Evolutionary conservation across 2,113 vertebrate genomes (phyloP).

Genomic region (Tichodroma muraria): DNA sequence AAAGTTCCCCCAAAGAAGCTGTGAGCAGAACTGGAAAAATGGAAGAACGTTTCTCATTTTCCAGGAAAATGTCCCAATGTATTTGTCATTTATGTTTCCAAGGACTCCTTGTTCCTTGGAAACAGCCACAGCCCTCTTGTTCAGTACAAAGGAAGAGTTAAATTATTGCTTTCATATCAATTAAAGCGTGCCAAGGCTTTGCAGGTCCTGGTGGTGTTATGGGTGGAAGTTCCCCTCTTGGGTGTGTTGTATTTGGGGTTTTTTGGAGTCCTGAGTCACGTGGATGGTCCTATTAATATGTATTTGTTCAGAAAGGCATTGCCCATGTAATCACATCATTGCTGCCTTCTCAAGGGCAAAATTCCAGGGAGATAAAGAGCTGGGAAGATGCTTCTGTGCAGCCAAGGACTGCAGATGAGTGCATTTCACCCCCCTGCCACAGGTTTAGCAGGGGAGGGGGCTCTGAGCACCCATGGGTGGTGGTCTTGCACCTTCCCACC

Average conservation of each 20-base stretch:
- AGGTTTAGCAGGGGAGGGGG: background rate
- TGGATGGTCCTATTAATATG: background rate
- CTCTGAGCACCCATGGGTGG: background rate
- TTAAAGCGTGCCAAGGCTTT: background rate
- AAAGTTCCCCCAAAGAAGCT: background rate
- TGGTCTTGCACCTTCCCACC: background rate
- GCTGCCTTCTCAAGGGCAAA: background rate
- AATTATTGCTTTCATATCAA: background rate
- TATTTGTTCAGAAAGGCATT: constrained; percentile 4
- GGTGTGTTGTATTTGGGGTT: fast-evolving
- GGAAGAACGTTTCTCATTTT: background rate
- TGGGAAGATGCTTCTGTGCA: background rate
- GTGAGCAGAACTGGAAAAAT: background rate
- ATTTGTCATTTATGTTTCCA: background rate
- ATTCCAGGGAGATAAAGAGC: background rate
- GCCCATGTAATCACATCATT: background rate
- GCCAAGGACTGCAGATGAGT: background rate
- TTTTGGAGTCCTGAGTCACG: background rate
- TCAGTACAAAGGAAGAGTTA: background rate
- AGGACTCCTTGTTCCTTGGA: background rate
- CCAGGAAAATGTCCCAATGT: background rate
- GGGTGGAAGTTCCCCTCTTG: background rate
- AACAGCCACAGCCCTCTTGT: background rate
- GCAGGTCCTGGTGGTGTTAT: background rate
- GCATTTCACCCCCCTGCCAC: fast-evolving